Evolutionary conservation across 2,797 vertebrate genomes (phyloP), one percentile per base, ranked within the genome.

Genomic region (Danio jaintianensis): DNA sequence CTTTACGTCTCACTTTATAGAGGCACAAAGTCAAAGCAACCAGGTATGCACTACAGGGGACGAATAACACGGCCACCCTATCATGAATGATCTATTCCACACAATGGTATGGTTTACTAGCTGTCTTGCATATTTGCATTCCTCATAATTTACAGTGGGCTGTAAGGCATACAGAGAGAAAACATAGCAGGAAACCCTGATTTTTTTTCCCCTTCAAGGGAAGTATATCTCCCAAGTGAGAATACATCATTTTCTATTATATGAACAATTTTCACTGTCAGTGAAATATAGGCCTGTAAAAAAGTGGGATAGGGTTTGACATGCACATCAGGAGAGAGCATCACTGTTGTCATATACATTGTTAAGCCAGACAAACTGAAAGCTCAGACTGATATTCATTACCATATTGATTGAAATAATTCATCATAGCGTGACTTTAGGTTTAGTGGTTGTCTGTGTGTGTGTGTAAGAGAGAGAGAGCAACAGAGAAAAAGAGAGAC

Each of bases 331-430:
- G 85, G 88, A 90, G 84, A 91, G 88, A 88, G 87, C 80, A 86
- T 88, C 88, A 93, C 93, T 93, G 93, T 91, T 94, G 93, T 91
- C 90, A 91, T 86, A 87, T 93, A 91, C 93, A 93, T 93, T 92
- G 89, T 92, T 91, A 93, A 94, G 93, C 93, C 90, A 89, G 88
- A 90, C 93, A 91, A 91, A 92, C 92, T 92, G 93, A 94, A 90
- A 89, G 88, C 92, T 92, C 91, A 93, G 94, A 91, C 91, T 95
- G 94, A 94, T 92, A 95, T 95, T 96, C 95, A 99, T 98, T 98
- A 98, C 95, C 96, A 98, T 98, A 98, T 98, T 99, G 96, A 98
- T 97, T 97, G 96, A 95, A 96, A 96, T 95, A 96, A 95, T 97
- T 97, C 96, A 97, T 96, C 96, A 94, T 94, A 94, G 94, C 95